A percentile compares a stretch with the other conserved stretches of the same genome.
These are phyloP conservation scores for Nannobrachium achirus DNA, from an alignment of 2,113 vertebrate species.

Conservation along the genomic window DNA sequence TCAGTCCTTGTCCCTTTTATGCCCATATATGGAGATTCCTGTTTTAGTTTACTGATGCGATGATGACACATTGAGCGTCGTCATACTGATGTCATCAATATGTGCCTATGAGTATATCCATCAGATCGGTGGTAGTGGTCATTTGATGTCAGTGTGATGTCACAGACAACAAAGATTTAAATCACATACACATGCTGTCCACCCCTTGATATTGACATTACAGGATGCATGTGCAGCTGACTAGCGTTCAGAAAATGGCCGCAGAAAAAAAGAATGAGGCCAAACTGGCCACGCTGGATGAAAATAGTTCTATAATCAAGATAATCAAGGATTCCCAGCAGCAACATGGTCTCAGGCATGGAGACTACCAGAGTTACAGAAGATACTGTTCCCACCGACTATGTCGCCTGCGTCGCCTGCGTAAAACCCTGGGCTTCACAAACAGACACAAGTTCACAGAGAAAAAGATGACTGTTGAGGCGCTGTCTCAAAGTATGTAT, in stretches of 20 bases:
- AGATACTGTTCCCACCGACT: conserved; percentile 95
- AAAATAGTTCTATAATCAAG: conserved; percentile 89
- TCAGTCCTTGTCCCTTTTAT: too few relatives aligned
- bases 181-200: too few relatives aligned
- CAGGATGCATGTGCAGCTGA: conserved; percentile 44
- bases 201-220: conserved; percentile 2
- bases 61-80: too few relatives aligned
- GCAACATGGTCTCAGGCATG: conserved; percentile 96
- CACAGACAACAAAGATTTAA: too few relatives aligned
- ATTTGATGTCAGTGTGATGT: too few relatives aligned
- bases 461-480: conserved; percentile 94
- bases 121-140: too few relatives aligned
- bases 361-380: conserved; percentile 98
- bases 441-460: conserved; percentile 97
- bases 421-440: conserved; percentile 96
- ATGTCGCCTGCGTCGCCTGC: conserved; percentile 90
- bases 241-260: conserved; percentile 64
- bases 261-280: conserved; percentile 72
- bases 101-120: too few relatives aligned
- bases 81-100: too few relatives aligned
- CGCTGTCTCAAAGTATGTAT: conserved; percentile 93
- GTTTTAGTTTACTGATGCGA: too few relatives aligned
- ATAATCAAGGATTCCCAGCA: conserved; percentile 98
- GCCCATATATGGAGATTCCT: too few relatives aligned
- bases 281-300: conserved; percentile 72